Conservation (phyloP, 2,113 vertebrate species). For the Chionis minor region DNA sequence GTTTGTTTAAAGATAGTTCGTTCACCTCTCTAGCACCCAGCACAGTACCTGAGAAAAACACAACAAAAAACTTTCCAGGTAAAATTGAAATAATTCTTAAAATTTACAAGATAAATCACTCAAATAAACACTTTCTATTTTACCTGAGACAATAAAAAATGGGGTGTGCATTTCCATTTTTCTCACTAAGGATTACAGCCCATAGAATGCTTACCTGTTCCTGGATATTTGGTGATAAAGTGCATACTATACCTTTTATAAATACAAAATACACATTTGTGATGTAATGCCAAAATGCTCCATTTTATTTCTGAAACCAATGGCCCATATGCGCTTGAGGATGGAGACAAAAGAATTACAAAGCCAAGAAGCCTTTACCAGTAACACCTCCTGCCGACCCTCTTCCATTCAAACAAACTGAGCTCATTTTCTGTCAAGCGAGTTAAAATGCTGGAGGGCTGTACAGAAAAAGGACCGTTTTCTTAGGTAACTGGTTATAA, state of each 20-base stretch:
- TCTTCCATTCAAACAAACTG: background rate
- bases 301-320: background rate
- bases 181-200: background rate
- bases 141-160: background rate
- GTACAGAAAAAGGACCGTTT: background rate
- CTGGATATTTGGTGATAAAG: background rate
- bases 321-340: fast-evolving
- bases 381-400: fast-evolving
- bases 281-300: background rate
- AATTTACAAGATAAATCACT: background rate
- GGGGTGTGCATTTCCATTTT: background rate
- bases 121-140: background rate
- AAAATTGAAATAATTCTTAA: background rate
- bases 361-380: background rate
- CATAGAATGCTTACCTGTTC: background rate
- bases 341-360: background rate
- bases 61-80: background rate
- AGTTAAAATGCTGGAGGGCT: background rate
- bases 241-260: background rate
- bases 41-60: background rate
- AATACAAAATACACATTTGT: background rate
- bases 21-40: background rate
- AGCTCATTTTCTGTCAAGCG: background rate
- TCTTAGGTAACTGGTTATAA: background rate
- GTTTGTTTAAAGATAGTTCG: background rate